Conservation (phyloP, 2,888 invertebrate genomes). For the Drosophila mimetica region DNA sequence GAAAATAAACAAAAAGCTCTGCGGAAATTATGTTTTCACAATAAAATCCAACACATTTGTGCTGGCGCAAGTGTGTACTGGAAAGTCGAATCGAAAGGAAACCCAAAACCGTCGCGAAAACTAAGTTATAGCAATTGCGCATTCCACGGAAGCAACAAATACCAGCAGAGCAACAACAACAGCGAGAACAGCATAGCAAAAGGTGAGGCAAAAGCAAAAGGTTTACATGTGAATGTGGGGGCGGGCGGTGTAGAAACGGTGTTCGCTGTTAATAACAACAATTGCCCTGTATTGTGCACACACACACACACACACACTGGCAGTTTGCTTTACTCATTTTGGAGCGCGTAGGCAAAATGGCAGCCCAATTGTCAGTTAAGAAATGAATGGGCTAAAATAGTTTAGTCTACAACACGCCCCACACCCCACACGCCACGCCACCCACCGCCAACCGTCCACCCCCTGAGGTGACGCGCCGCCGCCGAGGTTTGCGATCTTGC, state of each 20-base stretch:
- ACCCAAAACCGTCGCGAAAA: constrained; percentile 55
- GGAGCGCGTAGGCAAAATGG: constrained; percentile 70
- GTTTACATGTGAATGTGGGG: constrained; percentile 46
- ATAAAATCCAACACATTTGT: constrained; percentile 62
- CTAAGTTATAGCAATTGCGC: constrained; percentile 70
- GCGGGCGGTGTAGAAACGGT: constrained; percentile 35
- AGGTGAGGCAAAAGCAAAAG: constrained; percentile 71
- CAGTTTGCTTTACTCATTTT: constrained; percentile 57
- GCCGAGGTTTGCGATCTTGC: constrained; percentile 27
- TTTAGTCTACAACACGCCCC: constrained; percentile 18
- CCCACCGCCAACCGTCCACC: constrained; percentile 4
- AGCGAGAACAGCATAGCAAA: constrained; percentile 36
- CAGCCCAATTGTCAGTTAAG: constrained; percentile 17
- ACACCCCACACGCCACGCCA: neutral
- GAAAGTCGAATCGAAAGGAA: constrained; percentile 30
- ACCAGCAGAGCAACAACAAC: constrained; percentile 23
- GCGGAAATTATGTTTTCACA: constrained; percentile 56
- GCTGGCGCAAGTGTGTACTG: constrained; percentile 60
- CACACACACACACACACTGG: constrained; percentile 7
- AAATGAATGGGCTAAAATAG: constrained; percentile 8
- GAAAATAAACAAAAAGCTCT: constrained; percentile 68
- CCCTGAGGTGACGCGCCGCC: constrained; percentile 2
- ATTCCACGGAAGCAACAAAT: constrained; percentile 52
- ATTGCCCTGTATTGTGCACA: constrained; percentile 63
- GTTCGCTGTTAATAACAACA: constrained; percentile 66